Evolutionary conservation across 2,888 invertebrate species (phyloP).

Genomic region (Agrenia bidenticulata): DNA sequence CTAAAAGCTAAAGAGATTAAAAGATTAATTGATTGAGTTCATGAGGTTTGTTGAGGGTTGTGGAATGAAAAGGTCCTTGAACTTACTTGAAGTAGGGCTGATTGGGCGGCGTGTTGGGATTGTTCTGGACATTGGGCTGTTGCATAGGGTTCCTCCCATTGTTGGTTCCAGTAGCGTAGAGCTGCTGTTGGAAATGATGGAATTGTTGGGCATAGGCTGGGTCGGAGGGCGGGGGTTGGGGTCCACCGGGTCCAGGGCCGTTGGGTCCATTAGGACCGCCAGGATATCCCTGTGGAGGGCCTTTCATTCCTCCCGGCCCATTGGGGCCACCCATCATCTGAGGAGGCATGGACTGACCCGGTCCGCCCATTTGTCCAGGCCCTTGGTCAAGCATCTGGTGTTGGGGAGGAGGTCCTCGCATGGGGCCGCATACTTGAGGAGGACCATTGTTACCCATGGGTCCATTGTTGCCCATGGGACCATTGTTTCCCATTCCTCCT

Average conservation of each 20-base stretch:
- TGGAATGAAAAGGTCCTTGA: too few relatives aligned
- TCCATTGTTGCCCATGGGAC: slow-evolving; percentile 57
- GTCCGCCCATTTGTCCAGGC: slow-evolving; percentile 49
- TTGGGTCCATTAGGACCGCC: slow-evolving; percentile 74
- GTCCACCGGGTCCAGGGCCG: slow-evolving; percentile 79
- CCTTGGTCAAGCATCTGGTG: slow-evolving; percentile 53
- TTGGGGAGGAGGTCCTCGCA: slow-evolving; percentile 44
- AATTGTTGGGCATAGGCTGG: slow-evolving; percentile 93
- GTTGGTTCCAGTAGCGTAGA: slow-evolving; percentile 79
- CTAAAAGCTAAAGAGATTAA: too few relatives aligned
- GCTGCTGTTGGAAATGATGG: slow-evolving; percentile 92
- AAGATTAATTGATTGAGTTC: too few relatives aligned
- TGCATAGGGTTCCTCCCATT: slow-evolving; percentile 61
- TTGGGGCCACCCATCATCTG: slow-evolving; percentile 57
- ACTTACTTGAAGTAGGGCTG: slow-evolving; percentile 53
- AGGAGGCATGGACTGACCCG: slow-evolving; percentile 51
- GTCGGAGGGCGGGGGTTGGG: slow-evolving; percentile 82
- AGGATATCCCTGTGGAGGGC: slow-evolving; percentile 63
- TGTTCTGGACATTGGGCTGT: slow-evolving; percentile 51
- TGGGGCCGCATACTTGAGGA: slow-evolving; percentile 53
- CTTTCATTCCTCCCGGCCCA: slow-evolving; percentile 70
- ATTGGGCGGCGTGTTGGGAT: slow-evolving; percentile 53
- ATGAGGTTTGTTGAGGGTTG: too few relatives aligned
- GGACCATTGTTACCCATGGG: slow-evolving; percentile 53
- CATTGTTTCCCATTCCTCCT: slow-evolving; percentile 48